A percentile compares a stretch with the other conserved stretches of the same genome.
These are phyloP conservation scores for Tridacna gigas DNA, from an alignment of 2,888 invertebrate genomes.

Conservation along the genomic window DNA sequence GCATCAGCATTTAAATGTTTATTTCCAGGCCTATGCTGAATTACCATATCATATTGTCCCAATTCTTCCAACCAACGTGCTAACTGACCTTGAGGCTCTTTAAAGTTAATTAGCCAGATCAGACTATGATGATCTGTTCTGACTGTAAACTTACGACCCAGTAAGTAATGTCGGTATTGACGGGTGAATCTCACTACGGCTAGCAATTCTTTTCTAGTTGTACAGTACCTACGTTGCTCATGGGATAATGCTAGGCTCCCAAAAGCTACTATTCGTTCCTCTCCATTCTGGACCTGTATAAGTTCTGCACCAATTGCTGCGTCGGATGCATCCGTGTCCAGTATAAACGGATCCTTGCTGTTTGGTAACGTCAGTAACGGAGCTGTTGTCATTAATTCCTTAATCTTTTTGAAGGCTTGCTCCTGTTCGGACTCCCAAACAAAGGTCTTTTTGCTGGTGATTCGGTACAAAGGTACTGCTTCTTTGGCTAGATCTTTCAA, in stretches of 20 bases:
- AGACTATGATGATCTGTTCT: constrained; percentile 63
- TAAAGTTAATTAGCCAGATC: no score
- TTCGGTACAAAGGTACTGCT: no score
- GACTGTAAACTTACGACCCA: constrained; percentile 46
- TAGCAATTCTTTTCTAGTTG: constrained; percentile 59
- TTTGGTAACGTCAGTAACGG: no score
- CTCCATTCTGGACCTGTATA: no score
- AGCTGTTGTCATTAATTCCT: no score
- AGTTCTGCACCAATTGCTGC: no score
- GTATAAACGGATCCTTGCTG: no score
- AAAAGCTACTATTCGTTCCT: constrained; percentile 57
- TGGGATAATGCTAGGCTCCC: constrained; percentile 48
- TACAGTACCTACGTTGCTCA: constrained; percentile 59
- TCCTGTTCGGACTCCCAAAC: no score
- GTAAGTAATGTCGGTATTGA: constrained; percentile 59
- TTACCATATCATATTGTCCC: constrained; percentile 54
- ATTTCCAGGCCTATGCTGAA: constrained; percentile 45
- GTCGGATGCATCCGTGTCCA: no score
- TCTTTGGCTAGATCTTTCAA: no score
- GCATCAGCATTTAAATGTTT: constrained; percentile 38
- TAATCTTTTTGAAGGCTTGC: no score
- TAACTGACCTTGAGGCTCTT: constrained; percentile 52
- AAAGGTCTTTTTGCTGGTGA: no score
- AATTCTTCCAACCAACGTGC: constrained; percentile 66
- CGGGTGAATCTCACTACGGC: constrained; percentile 52